phyloP scores from a whole-genome alignment of 92 coral and sea anemone genomes.

The Porites evermanni region DNA sequence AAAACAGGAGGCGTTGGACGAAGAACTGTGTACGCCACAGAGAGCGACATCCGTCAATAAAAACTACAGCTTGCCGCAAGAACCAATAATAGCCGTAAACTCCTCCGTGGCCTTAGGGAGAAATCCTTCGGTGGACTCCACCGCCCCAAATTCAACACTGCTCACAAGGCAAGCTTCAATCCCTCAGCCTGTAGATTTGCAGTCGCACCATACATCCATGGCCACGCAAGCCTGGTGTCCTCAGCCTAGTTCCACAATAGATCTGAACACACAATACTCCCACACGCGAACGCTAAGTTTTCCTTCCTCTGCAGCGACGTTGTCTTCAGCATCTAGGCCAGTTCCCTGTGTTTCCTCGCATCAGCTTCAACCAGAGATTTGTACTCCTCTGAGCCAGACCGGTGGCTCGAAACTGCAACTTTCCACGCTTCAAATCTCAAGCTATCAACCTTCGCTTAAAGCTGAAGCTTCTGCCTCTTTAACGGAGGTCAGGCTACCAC shows the following conservation, averaged over 20 bases:
- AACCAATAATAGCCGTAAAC: not conserved
- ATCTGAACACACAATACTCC: not conserved
- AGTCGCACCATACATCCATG: not conserved
- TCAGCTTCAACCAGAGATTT: slow-evolving; percentile 3
- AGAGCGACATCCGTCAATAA: not conserved
- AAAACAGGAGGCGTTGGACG: not conserved
- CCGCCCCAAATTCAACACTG: not conserved
- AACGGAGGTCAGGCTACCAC: not conserved
- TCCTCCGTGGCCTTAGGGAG: not conserved
- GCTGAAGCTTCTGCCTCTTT: not conserved
- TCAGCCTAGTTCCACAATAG: not conserved
- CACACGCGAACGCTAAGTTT: not conserved
- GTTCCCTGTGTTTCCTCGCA: not conserved
- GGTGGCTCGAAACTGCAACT: slow-evolving; percentile 3
- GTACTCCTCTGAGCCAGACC: slow-evolving; percentile 24
- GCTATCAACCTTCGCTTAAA: slow-evolving; percentile 19
- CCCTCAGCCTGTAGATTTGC: not conserved
- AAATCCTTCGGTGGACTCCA: not conserved
- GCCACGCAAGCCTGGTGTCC: not conserved
- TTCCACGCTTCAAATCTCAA: slow-evolving; percentile 24
- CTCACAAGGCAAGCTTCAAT: not conserved
- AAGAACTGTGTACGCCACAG: slow-evolving; percentile 16
- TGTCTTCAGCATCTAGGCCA: not conserved
- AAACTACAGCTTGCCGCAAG: not conserved
- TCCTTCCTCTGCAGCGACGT: not conserved